A percentile compares a stretch with the other conserved stretches of the same genome.
Conservation (phyloP, 2,888 invertebrate species). For the Calliopum simillimum region DNA sequence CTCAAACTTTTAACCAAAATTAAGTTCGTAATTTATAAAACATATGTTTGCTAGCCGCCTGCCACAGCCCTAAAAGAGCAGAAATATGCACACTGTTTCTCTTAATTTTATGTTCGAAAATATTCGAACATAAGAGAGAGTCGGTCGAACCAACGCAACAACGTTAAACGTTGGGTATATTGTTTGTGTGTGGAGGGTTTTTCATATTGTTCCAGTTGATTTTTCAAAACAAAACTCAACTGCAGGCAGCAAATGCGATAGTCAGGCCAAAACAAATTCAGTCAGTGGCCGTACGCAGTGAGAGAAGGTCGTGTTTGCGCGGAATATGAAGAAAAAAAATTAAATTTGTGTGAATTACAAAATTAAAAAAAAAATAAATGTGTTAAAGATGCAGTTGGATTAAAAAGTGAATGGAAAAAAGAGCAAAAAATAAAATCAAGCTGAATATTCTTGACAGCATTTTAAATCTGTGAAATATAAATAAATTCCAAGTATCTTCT, state of each 20-base stretch:
- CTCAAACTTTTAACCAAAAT: too few relatives aligned
- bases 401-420: neutral
- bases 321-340: neutral
- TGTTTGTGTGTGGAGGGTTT: slow-evolving; percentile 3
- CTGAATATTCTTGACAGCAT: neutral
- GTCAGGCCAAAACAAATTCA: slow-evolving; percentile 34
- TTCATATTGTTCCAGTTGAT: neutral
- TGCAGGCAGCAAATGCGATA: slow-evolving; percentile 33
- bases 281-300: slow-evolving; percentile 48
- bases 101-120: too few relatives aligned
- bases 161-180: slow-evolving; percentile 21
- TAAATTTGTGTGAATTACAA: neutral
- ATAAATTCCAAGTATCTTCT: neutral
- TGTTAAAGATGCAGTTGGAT: slow-evolving; percentile 14
- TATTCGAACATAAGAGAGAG: slow-evolving; percentile 14
- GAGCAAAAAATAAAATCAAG: neutral
- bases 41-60: neutral
- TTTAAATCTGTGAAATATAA: too few relatives aligned
- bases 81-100: too few relatives aligned
- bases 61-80: slow-evolving; percentile 23
- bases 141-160: slow-evolving; percentile 40
- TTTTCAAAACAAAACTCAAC: slow-evolving; percentile 36
- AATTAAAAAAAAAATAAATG: neutral
- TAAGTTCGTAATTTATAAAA: too few relatives aligned
- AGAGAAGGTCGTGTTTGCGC: slow-evolving; percentile 39